These are phyloP conservation scores for Nestor notabilis DNA, from an alignment of 2,113 vertebrate genomes.

Conservation along the genomic window DNA sequence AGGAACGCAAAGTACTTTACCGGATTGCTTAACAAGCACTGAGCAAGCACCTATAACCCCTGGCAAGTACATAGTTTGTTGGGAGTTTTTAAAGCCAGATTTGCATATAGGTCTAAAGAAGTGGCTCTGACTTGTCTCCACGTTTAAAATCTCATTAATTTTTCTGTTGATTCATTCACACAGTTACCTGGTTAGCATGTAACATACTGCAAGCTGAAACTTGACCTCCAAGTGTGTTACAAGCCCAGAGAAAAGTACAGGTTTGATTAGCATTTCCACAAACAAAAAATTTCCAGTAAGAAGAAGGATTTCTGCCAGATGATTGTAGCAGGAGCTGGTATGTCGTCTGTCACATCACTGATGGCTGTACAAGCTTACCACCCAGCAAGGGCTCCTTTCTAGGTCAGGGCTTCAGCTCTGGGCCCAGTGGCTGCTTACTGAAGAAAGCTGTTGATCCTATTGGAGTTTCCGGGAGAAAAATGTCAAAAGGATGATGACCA, in stretches of 20 bases:
- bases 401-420: not conserved
- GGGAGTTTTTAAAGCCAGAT: not conserved
- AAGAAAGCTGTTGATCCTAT: not conserved
- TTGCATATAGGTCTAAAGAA: constrained; percentile 28
- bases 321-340: not conserved
- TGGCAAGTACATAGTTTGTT: fast-evolving
- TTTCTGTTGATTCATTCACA: constrained; percentile 46
- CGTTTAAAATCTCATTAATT: constrained; percentile 5
- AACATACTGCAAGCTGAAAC: not conserved
- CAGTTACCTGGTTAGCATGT: not conserved
- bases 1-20: not conserved
- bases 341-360: not conserved
- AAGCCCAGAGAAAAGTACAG: not conserved
- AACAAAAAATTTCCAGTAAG: constrained; percentile 40
- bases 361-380: not conserved
- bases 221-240: not conserved
- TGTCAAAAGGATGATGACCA: not conserved
- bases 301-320: not conserved
- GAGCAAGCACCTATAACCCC: not conserved
- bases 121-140: constrained; percentile 25
- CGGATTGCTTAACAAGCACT: not conserved
- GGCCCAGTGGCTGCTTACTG: not conserved
- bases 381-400: not conserved
- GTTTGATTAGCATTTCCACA: not conserved
- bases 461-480: not conserved